Base-by-base conservation (phyloP, 2,113 vertebrate genomes). In the Dinomys branickii region DNA sequence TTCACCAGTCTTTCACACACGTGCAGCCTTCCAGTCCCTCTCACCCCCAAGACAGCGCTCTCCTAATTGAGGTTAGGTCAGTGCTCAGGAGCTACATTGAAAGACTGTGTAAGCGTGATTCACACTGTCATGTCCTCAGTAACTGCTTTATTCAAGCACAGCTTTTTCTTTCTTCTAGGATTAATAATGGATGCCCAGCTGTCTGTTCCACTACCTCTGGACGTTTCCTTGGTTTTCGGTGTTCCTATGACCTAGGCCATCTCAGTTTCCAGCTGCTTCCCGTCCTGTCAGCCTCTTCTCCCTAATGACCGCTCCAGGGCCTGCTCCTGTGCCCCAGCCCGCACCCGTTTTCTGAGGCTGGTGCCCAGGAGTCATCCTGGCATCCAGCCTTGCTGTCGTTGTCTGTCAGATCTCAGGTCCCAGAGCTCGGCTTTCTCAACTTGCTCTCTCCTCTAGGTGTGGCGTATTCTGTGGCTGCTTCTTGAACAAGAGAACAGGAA, bases 371-470 rank as follows among this genome's bases (percentile, higher is more conserved):
- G 17, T 19, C 10, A 16, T 75, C 38, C n/a, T 50, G 33, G 24
- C n/a, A 30, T 56, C 24, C 38, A 47, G 30, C 26, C 0, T 30
- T n/a, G 41, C 28, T 5, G 0, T 41, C 1, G 0, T 78, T 28
- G 50, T 44, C 41, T n/a, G 5, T 85, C 77, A 92, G 8, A 30
- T 69, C 10, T 90, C 16, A 78, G 77, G 56, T 83, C 26, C 59
- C 47, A 44, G 50, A 52, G 65, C 73, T 67, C n/a, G 69, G 87
- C 58, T 85, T 81, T 87, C 1, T 1, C n/a, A 61, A 26, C 19
- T 75, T 69, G 65, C 28, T 58, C 6, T 1, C 17, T 67, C 19
- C 80, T 56, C 61, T 65, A 63, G 61, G 26, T 94, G 16, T 38
- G 44, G 22, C 30, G 35, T 30, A 38, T 56, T 54, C 47, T 78